Base-by-base conservation (phyloP, 2,888 invertebrate species). In the Nemotelus pantherinus region DNA sequence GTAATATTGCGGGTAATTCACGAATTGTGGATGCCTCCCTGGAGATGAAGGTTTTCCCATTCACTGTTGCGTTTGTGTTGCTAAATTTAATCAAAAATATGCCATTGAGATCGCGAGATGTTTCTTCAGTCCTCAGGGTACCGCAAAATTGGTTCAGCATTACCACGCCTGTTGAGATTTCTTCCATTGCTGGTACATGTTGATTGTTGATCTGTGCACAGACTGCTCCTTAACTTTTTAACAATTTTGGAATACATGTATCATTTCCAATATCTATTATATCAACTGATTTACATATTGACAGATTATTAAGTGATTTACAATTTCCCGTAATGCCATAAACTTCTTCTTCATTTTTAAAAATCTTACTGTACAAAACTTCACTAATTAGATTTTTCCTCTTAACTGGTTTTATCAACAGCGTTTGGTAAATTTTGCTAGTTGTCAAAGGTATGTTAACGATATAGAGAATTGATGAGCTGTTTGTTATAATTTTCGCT, bases 341-440 rank as follows among this genome's bases (percentile, higher is more conserved):
- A 50, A 50, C 9, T 50, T 50, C 50, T 7, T 50, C 9, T 50
- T 50, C 50, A 9, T 50, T 50, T 50, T 50, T 50, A 9, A 50
- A 7, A 50, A 50, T 50, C 9, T 50, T 50, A 9, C 9, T 50
- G 9, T 50, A 50, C 5, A 9, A 9, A 50, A 50, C 9, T 50
- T 50, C 50, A 9, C 6, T 50, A 50, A 50, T 50, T 7, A 60
- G 6, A 50, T 55, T n/a, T 64, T 9, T 80, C 44, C 4, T n/a
- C 65, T 45, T 65, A 5, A 45, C 45, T 50, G 50, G 50, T 50
- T 50, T 50, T 41, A 60, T 60, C 7, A 60, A 43, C 60, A 67
- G 4, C 2, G 48, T 48, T 67, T 67, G 4, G 25, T 48, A 48
- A 45, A 48, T 48, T 47, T 48, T n/a, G 39, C 6, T 67, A 3